phyloP scores from a whole-genome alignment of 2,113 vertebrate genomes.

The Eptesicus fuscus region DNA sequence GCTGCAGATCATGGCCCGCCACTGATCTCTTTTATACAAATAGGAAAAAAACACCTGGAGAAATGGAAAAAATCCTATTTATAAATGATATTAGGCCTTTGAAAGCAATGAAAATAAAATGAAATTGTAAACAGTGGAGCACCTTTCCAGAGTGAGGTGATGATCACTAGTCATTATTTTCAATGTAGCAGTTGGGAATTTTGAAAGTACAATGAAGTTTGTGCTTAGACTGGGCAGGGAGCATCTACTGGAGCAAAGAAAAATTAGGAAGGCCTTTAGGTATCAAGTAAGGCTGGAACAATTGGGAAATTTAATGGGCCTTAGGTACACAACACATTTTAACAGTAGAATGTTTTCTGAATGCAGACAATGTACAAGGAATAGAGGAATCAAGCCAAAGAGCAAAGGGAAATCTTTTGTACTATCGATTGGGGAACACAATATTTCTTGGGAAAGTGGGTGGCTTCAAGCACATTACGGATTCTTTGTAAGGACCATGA shows the following conservation, averaged over 20 bases:
- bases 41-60: not conserved
- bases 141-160: not conserved
- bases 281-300: not conserved
- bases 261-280: not conserved
- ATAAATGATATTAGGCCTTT: not conserved
- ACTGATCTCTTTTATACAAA: not conserved
- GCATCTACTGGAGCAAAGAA: not conserved
- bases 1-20: not conserved
- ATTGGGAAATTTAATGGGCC: not conserved
- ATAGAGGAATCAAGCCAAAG: not conserved
- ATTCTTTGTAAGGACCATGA: not conserved
- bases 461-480: not conserved
- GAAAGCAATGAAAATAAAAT: not conserved
- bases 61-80: not conserved
- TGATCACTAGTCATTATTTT: not conserved
- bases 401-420: not conserved
- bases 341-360: not conserved
- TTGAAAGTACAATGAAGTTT: not conserved
- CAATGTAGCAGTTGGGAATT: not conserved
- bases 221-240: not conserved
- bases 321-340: not conserved
- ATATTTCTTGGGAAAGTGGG: not conserved
- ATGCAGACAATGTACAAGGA: not conserved
- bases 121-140: not conserved
- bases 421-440: not conserved